phyloP scores from a whole-genome alignment of 2,888 invertebrate genomes.

The Pristionchus exspectatus region DNA sequence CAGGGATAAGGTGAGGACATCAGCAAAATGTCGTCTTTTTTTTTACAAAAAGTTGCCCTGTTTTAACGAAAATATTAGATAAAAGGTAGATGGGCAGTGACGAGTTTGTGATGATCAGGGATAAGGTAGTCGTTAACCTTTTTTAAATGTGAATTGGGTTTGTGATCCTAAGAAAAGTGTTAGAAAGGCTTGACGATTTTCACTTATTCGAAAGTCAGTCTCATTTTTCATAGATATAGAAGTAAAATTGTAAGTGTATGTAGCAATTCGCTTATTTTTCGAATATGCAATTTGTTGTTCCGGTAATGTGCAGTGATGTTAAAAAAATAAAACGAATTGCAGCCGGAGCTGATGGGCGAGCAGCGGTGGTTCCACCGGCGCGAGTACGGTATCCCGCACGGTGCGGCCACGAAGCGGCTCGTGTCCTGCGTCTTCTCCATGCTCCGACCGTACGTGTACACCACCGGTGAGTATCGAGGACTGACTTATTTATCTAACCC shows the following conservation, averaged over 20 bases:
- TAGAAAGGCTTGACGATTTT: too few relatives aligned
- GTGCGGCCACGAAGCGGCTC: background rate
- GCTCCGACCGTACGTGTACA: slow-evolving; percentile 50
- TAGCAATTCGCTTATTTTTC: too few relatives aligned
- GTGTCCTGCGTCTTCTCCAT: slow-evolving; percentile 2
- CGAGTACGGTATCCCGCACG: background rate
- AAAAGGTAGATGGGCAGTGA: slow-evolving; percentile 67
- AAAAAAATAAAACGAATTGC: background rate
- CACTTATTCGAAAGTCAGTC: too few relatives aligned
- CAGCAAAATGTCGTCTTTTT: too few relatives aligned
- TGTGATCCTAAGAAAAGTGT: too few relatives aligned
- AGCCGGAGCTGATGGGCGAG: slow-evolving; percentile 48
- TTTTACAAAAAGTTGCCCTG: too few relatives aligned
- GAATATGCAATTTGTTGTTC: too few relatives aligned
- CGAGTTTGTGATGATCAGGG: slow-evolving; percentile 61
- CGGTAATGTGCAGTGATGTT: too few relatives aligned
- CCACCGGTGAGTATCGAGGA: slow-evolving; percentile 44
- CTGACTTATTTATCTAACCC: background rate
- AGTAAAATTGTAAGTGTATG: too few relatives aligned
- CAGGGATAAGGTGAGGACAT: slow-evolving; percentile 22
- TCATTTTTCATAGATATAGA: too few relatives aligned
- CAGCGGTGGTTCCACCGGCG: slow-evolving; percentile 21
- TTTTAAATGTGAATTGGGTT: too few relatives aligned
- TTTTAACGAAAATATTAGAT: too few relatives aligned
- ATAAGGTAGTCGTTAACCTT: background rate